phyloP scores from a whole-genome alignment of 2,888 invertebrate genomes.

The Gymnocheta viridis region DNA sequence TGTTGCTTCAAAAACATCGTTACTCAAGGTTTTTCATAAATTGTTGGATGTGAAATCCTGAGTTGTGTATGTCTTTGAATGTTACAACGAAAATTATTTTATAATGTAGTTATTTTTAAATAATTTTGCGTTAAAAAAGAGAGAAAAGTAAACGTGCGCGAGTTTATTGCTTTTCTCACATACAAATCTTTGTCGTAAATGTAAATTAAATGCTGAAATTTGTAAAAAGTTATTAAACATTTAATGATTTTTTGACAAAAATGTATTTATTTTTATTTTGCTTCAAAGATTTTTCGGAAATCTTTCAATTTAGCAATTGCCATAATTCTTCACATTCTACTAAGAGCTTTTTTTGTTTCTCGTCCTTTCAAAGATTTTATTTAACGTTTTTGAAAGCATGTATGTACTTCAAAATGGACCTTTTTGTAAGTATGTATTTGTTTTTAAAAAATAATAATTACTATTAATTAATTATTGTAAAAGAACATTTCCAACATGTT shows the following conservation, averaged over 20 bases:
- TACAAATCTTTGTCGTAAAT: conserved; percentile 41
- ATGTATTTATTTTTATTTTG: background rate
- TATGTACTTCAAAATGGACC: conserved; percentile 47
- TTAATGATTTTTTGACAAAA: background rate
- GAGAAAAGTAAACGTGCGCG: conserved; percentile 42
- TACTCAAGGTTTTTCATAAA: conserved; percentile 8
- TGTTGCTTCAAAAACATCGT: conserved; percentile 36
- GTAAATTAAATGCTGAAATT: background rate
- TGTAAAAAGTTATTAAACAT: too few species aligned
- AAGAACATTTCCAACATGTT: background rate
- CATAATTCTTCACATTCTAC: conserved; percentile 8
- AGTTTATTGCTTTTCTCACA: conserved; percentile 28
- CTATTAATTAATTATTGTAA: too few species aligned
- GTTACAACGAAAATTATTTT: conserved; percentile 44
- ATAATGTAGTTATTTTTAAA: conserved; percentile 7
- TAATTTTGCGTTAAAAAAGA: conserved; percentile 29
- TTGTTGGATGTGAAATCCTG: conserved; percentile 23
- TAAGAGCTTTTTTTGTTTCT: conserved; percentile 5
- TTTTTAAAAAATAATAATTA: conserved; percentile 4
- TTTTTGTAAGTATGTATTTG: conserved; percentile 48
- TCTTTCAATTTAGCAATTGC: conserved; percentile 9
- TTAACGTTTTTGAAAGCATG: conserved; percentile 14
- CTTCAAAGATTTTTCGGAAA: conserved; percentile 22
- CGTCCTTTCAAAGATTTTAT: background rate
- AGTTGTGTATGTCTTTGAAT: conserved; percentile 22